These are phyloP conservation scores for Anaspis maculata DNA, from an alignment of 2,888 invertebrate genomes.

Conservation along the genomic window DNA sequence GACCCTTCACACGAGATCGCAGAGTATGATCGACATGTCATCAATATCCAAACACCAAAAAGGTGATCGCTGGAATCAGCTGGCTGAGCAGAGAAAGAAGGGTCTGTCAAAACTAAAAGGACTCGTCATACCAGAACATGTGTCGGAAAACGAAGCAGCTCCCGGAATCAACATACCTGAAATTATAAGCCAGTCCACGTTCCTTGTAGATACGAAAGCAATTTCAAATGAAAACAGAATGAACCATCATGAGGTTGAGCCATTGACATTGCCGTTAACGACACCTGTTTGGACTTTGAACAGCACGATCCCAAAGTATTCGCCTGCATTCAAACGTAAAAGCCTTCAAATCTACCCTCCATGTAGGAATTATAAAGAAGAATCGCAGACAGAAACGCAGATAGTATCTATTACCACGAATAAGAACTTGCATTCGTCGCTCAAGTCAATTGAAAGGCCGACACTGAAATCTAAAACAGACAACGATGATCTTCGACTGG, in stretches of 20 bases:
- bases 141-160: conserved; percentile 46
- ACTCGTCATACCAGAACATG: conserved; percentile 76
- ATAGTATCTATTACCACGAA: background rate
- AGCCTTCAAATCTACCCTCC: conserved; percentile 56
- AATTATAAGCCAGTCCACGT: conserved; percentile 54
- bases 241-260: conserved; percentile 6
- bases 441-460: too few relatives aligned
- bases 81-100: conserved; percentile 74
- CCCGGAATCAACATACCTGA: conserved; percentile 72
- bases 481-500: conserved; percentile 19
- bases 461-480: conserved; percentile 13
- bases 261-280: conserved; percentile 18
- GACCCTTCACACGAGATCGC: conserved; percentile 41
- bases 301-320: conserved; percentile 66
- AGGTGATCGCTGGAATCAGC: conserved; percentile 54
- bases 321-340: conserved; percentile 73
- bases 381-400: background rate
- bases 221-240: conserved; percentile 8
- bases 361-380: conserved; percentile 9
- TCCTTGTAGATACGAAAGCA: too few relatives aligned
- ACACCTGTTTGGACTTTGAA: conserved; percentile 35
- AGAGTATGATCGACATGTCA: conserved; percentile 44
- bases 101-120: conserved; percentile 79
- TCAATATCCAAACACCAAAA: conserved; percentile 27
- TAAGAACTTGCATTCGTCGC: too few relatives aligned